Conservation (phyloP, 2,888 invertebrate genomes). For the Trachelus iudaicus region DNA sequence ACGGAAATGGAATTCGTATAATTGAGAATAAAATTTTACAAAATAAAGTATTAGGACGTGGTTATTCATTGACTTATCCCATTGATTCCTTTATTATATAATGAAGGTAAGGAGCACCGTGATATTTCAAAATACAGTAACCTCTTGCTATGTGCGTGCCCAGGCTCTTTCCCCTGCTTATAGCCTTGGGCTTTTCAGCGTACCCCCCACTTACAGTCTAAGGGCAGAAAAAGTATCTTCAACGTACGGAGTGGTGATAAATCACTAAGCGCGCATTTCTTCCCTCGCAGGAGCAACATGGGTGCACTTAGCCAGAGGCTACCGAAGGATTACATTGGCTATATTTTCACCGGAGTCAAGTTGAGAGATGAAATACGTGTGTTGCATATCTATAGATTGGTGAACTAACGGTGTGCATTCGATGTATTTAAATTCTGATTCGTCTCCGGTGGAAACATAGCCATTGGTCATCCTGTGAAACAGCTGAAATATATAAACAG, state of each 20-base stretch:
- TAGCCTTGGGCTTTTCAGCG: too few relatives aligned
- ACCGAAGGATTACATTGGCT: not conserved
- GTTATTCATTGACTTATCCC: not conserved
- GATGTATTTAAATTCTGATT: not conserved
- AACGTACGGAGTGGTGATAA: not conserved
- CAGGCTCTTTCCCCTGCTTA: not conserved
- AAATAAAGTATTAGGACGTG: conserved; percentile 6
- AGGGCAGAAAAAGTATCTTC: not conserved
- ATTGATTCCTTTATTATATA: not conserved
- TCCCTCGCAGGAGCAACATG: too few relatives aligned
- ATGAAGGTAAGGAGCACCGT: not conserved
- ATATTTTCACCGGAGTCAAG: not conserved
- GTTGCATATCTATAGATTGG: not conserved
- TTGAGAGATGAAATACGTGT: not conserved
- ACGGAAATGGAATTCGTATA: conserved; percentile 8
- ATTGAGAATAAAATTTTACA: not conserved
- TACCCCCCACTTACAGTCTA: too few relatives aligned
- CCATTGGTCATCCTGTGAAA: not conserved
- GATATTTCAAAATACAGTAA: not conserved
- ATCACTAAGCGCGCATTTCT: not conserved
- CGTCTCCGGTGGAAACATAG: not conserved
- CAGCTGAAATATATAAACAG: not conserved
- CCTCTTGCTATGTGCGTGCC: not conserved
- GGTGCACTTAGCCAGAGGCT: not conserved
- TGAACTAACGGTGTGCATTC: not conserved